Evolutionary conservation across 92 coral and sea anemone genomes (phyloP), one percentile per base, ranked within the genome.

Genomic region (Epizoanthus ramosus): DNA sequence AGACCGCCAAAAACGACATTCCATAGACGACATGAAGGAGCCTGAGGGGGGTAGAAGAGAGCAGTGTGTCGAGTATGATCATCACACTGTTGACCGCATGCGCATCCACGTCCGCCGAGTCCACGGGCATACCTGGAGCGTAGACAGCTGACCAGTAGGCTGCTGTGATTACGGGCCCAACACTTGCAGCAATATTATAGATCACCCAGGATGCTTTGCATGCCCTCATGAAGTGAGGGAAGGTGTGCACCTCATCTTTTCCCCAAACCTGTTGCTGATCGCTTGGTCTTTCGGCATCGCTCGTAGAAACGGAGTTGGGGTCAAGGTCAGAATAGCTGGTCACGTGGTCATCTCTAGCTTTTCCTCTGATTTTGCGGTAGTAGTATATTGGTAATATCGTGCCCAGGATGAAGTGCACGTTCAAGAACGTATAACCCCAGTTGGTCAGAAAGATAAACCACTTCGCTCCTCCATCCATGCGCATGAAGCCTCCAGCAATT

Each of bases 391-490:
- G 90, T 4, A 93, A 64, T 7, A 83, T 18, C 15, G 93, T 75
- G 45, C 91, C 92, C 19, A 88, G 16, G 75, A 91, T 79, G 79
- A 93, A 91, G 79, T 93, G 93, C 31, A 93, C 50, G 35, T 85
- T 88, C 23, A 93, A 81, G 57, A 91, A 70, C 3, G 91, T 81
- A 68, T 80, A 93, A 57, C 91, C 72, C 97, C 97, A 93, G 90
- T 93, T 93, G 57, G 98, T 93, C 17, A 93, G 82, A 71, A 66
- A 93, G n/a, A 93, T 93, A 31, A 93, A 93, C 87, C 94, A 88
- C 60, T 90, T 88, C 1, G 79, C 79, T 1, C 93, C 93, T 2
- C 7, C 47, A 7, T 19, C 28, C 57, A 70, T 14, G 17, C 95
- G 74, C 41, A 61, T 31, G 33, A 92, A 22, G 2, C 85, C 93